phyloP scores from a whole-genome alignment of 1,140 invertebrate species.

The Dysdera silvatica region DNA sequence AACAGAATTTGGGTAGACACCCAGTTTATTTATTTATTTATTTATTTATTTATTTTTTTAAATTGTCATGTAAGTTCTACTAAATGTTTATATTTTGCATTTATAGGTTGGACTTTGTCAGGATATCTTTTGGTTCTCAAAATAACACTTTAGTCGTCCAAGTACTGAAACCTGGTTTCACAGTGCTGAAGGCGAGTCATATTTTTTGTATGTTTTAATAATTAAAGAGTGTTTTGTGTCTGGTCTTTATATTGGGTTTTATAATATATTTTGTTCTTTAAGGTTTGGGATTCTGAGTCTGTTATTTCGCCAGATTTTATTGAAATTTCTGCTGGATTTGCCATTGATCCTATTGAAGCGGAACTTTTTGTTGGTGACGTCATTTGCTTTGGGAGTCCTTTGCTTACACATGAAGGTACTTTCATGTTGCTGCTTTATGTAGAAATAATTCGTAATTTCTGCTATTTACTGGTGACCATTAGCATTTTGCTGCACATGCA shows the following conservation, averaged over 20 bases:
- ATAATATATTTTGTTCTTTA: conserved; percentile 6
- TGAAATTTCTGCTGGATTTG: conserved; percentile 41
- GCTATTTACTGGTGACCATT: neutral
- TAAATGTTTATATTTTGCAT: neutral
- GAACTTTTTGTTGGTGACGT: conserved; percentile 39
- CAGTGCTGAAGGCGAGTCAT: conserved; percentile 44
- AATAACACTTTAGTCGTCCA: conserved; percentile 45
- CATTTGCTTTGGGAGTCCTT: conserved; percentile 41
- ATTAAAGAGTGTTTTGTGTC: neutral
- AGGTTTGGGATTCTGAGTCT: conserved; percentile 45
- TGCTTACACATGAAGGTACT: conserved; percentile 40
- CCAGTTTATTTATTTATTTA: no score
- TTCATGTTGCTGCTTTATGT: no score
- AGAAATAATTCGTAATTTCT: neutral
- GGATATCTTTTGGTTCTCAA: conserved; percentile 27
- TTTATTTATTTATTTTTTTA: no score
- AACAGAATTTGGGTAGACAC: no score
- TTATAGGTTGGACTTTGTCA: conserved; percentile 11
- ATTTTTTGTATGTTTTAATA: neutral
- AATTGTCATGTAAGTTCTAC: no score
- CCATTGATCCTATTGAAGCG: conserved; percentile 39
- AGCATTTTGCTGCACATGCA: neutral
- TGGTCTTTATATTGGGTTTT: neutral
- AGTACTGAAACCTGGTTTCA: conserved; percentile 43
- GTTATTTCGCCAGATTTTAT: conserved; percentile 44